Base-by-base conservation (phyloP, 2,888 invertebrate species). In the Neoaliturus tenellus region DNA sequence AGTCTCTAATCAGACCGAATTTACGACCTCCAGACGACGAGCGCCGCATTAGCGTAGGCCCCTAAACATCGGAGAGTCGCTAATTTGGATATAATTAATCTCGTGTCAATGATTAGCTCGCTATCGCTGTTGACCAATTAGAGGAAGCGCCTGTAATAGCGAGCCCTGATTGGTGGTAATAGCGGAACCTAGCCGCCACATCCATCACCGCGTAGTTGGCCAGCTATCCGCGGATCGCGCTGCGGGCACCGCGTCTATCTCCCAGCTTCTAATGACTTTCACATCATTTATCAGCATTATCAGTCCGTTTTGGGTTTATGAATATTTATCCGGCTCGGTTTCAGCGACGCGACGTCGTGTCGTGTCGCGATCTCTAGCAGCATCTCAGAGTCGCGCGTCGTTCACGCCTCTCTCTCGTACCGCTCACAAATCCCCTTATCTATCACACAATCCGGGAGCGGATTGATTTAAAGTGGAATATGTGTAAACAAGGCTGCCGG, bases 241-340 rank as follows among this genome's bases (percentile, higher is more conserved):
- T 31, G 31, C 55, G 20, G 78, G 78, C 78, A 14, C 31, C 17
- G 48, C 0, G 78, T 78, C 78, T 78, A 78, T 78, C 73, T 48
- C n/a, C n/a, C 44, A 17, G 44, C 14, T 55, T 55, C 35, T 78
- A 78, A 78, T 78, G 78, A 78, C 78, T 51, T 75, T 51, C 78
- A 78, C 75, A 78, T 78, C 31, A 78, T 78, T 78, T 78, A 55
- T 78, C 55, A 48, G 48, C 28, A 20, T 78, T 78, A 78, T 78
- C 78, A 75, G 78, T 78, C 78, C 33, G 78, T 51, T 55, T 78
- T 31, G 78, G 78, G 31, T 33, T 55, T 78, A 78, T 78, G 78
- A 78, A 78, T 78, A 78, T 78, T 51, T 78, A 78, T 51, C 78
- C 55, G 17, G 33, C 33, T 35, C 78, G 35, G 33, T 33, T 51